A percentile compares a stretch with the other conserved stretches of the same genome.
Conservation (phyloP, 2,113 vertebrate species). For the Petromus typicus region DNA sequence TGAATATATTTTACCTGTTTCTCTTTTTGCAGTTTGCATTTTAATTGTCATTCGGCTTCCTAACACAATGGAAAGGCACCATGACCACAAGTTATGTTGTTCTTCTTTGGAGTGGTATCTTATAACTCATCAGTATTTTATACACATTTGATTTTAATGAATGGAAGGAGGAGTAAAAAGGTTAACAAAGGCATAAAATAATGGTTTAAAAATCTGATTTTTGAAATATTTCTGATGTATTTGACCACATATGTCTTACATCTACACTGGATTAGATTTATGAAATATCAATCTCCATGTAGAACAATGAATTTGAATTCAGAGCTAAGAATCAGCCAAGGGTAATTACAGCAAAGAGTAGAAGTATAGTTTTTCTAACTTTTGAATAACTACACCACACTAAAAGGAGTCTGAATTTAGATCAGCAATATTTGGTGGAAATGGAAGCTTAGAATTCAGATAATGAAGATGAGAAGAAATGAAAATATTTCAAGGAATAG, state of each 20-base stretch:
- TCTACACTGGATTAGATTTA: not conserved
- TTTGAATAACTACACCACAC: no score
- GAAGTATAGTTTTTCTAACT: no score
- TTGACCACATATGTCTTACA: not conserved
- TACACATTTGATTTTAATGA: not conserved
- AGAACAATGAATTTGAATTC: not conserved
- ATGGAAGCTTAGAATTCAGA: no score
- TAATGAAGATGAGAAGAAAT: no score
- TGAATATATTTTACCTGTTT: not conserved
- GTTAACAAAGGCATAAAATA: not conserved
- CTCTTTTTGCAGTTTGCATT: not conserved
- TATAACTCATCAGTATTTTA: not conserved
- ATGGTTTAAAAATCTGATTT: not conserved
- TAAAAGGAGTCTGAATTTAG: no score
- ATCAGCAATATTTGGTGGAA: no score
- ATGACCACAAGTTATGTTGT: not conserved
- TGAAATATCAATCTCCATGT: slow-evolving; percentile 1
- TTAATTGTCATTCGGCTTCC: not conserved
- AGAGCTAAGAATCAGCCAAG: not conserved
- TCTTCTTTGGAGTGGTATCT: not conserved
- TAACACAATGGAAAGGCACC: not conserved
- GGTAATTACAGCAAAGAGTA: no score
- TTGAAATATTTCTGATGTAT: not conserved
- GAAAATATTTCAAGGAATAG: no score
- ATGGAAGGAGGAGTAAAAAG: not conserved